Conservation (phyloP, 1,140 invertebrate genomes). For the Schmidtea mediterranea region DNA sequence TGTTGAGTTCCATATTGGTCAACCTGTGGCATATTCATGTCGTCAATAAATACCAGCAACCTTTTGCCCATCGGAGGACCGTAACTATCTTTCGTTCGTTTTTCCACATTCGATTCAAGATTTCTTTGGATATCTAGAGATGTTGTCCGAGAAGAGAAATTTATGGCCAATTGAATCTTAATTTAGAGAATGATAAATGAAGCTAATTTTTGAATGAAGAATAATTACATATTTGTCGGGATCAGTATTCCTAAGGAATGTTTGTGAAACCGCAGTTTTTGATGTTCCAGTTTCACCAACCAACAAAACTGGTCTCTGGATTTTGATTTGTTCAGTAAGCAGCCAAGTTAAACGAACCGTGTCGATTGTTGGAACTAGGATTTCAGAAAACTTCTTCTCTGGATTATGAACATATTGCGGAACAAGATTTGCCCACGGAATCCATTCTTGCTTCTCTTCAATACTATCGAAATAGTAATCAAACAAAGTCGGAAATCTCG, state of each 20-base stretch:
- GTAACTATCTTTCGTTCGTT: constrained; percentile 57
- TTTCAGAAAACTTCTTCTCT: constrained; percentile 42
- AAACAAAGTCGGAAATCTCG: constrained; percentile 37
- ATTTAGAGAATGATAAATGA: neutral
- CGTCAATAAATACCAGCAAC: constrained; percentile 60
- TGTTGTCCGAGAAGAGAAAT: constrained; percentile 62
- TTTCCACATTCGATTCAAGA: constrained; percentile 55
- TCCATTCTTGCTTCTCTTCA: constrained; percentile 37
- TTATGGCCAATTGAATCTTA: constrained; percentile 40
- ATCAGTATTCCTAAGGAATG: constrained; percentile 45
- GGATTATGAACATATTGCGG: constrained; percentile 44
- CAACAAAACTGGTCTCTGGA: constrained; percentile 46
- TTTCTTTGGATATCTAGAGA: constrained; percentile 59
- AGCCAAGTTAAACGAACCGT: constrained; percentile 49
- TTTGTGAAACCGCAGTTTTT: constrained; percentile 56
- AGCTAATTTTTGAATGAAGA: neutral
- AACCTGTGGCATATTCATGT: constrained; percentile 66
- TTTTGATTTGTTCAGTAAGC: constrained; percentile 44
- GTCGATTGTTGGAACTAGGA: constrained; percentile 60
- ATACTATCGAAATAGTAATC: constrained; percentile 49
- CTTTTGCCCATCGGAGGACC: constrained; percentile 58
- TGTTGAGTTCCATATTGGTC: constrained; percentile 67
- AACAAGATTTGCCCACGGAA: constrained; percentile 51
- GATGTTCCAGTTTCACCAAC: constrained; percentile 64
- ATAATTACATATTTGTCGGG: constrained; percentile 15